Evolutionary conservation across 1,140 invertebrate genomes (phyloP), one percentile per base, ranked within the genome.

Genomic region (Oedothorax gibbosus): DNA sequence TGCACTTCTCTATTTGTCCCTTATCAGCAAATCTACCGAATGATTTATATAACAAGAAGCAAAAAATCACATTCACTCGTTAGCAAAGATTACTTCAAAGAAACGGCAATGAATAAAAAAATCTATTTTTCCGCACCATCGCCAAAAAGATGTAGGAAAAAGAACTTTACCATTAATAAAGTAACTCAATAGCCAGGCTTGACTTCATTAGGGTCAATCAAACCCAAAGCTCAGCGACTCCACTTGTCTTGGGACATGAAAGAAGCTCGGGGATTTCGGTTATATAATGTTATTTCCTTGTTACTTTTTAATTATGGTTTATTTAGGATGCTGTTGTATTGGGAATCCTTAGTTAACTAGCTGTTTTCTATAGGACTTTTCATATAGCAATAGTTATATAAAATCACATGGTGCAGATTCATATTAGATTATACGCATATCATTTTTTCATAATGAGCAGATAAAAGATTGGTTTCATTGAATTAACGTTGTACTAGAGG

Each of bases 121-220:
- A 35, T 21, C 65, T 21, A 21, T 76, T 76, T 76, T 76, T 76
- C 53, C 62, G 18, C 66, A 51, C 75, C 50, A 77, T 77, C 75
- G 35, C 18, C 21, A 75, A 75, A 77, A 65, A 62, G 51, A 9
- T 57, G 54, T 50, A 62, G 35, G 18, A 57, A 66, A 81, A 81
- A 81, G 65, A 75, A 75, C 18, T 11, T 75, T 20, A 7, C 35
- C 80, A 73, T 82, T 82, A 82, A 82, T 73, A 73, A 71, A 82
- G 80, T 73, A 82, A 82, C 57, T 73, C 69, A 82, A 82, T 82
- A 82, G 68, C 65, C 35, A 9, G 12, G 57, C 35, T 35, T 35
- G 35, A 35, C 56, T 82, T 82, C 80, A 82, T 82, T 82, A 82
- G 72, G 69, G 80, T 82, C 69, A 73, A 82, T 82, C 80, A 82